These are phyloP conservation scores for Rhynchomys soricoides DNA, from an alignment of 2,113 vertebrate genomes.

Conservation along the genomic window DNA sequence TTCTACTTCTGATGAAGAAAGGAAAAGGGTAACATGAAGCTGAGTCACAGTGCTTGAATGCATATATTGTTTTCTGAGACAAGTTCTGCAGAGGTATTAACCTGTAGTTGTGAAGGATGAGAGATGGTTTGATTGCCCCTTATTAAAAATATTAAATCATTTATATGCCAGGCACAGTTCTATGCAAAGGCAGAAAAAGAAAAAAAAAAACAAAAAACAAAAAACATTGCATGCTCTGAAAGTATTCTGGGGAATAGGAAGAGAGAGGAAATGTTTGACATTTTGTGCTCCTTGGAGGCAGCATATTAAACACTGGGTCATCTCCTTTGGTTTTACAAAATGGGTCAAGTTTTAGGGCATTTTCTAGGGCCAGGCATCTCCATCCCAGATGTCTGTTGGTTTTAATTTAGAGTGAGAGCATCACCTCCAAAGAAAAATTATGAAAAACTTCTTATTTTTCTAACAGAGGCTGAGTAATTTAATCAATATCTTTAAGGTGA, in stretches of 20 bases:
- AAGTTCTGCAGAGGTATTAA: neutral
- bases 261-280: constrained; percentile 61
- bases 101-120: neutral
- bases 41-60: neutral
- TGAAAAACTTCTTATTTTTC: constrained; percentile 78
- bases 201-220: constrained; percentile 60
- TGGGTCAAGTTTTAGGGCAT: constrained; percentile 76
- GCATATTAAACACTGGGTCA: constrained; percentile 69
- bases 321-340: constrained; percentile 82
- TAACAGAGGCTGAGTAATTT: constrained; percentile 69
- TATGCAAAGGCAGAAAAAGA: constrained; percentile 56
- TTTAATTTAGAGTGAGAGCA: constrained; percentile 79
- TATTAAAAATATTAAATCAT: constrained; percentile 41
- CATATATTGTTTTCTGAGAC: neutral
- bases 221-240: constrained; percentile 44
- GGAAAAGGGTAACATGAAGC: neutral
- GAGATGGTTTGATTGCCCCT: neutral
- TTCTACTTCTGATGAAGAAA: constrained; percentile 19
- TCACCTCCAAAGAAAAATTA: constrained; percentile 79
- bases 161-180: neutral
- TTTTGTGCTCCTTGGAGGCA: constrained; percentile 53
- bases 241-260: constrained; percentile 28
- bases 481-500: constrained; percentile 78
- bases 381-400: constrained; percentile 78
- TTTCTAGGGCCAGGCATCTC: constrained; percentile 70